These are phyloP conservation scores for Neopipo cinnamomea DNA, from an alignment of 2,113 vertebrate genomes.

Conservation along the genomic window DNA sequence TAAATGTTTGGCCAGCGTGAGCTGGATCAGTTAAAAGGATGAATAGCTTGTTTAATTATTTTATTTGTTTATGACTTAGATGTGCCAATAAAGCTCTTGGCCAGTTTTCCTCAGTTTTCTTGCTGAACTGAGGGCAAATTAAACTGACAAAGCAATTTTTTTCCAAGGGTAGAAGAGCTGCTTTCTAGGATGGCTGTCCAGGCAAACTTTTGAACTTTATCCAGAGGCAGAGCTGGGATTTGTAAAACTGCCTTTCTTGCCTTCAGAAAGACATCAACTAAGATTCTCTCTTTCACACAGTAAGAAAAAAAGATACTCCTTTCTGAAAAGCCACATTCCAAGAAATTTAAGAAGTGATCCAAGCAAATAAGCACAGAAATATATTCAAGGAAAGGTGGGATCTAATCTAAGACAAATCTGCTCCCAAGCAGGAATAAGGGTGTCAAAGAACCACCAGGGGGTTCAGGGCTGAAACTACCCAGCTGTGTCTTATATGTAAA, in stretches of 20 bases:
- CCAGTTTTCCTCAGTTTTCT: background rate
- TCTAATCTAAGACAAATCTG: background rate
- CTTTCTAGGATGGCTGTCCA: background rate
- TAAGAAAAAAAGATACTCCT: background rate
- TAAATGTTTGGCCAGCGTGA: background rate
- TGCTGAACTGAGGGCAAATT: background rate
- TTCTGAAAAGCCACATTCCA: background rate
- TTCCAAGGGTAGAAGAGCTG: background rate
- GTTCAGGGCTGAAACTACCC: background rate
- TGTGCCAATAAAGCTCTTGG: conserved; percentile 28
- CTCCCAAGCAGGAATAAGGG: background rate
- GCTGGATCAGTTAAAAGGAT: background rate
- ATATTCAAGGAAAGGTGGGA: background rate
- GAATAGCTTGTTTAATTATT: background rate
- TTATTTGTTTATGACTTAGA: background rate
- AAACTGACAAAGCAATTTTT: background rate
- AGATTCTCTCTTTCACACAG: background rate
- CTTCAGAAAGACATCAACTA: background rate
- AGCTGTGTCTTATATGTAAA: background rate
- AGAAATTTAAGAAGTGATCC: background rate
- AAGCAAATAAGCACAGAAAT: background rate
- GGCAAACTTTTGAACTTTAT: background rate
- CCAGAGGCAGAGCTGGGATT: background rate
- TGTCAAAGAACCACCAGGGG: background rate
- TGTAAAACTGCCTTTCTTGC: background rate